Base-by-base conservation (phyloP, 2,113 vertebrate species). In the Oreochromis niloticus region DNA sequence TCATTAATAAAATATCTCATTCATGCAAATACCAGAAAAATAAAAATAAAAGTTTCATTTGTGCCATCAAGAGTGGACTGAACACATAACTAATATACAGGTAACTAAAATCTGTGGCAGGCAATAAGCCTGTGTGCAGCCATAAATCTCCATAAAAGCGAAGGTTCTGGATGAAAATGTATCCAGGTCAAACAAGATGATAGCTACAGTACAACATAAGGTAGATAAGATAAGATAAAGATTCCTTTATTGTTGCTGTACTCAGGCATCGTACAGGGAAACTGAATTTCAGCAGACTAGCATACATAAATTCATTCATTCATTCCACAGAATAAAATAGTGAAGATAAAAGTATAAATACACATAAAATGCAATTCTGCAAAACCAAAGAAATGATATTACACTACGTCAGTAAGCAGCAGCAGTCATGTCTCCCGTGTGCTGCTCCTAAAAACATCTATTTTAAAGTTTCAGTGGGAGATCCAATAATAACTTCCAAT, bases 341-440 rank as follows among this genome's bases (percentile, higher is more conserved):
- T 9, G 57, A 61, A 61, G 32, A 17, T 61, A 61, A 59, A 59
- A 59, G 27, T 59, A 32, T 59, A 32, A 59, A 59, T 32, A 59
- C 56, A 59, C 56, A 59, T 59, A 59, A 59, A 59, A 27, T 27
- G 2, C 22, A 56, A 61, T 61, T 6, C 14, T 9, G 57, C 14
- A 17, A 61, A 61, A 32, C 27, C 56, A 30, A 1, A 32, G 1
- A 61, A 17, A 4, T 7, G 0, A 61, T 61, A 17, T 61, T 17
- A 0, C 0, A 30, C 27, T 10, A 17, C 14, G 32, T 16, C 27
- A 59, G 27, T 9, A 59, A 30, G 56, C 13, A 32, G 57, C 57
- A 32, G 57, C 57, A 0, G 14, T 16, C 27, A 9, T 3, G 56
- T 59, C 56, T 4, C 56, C 56, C 5, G 14, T 61, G 30, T 71